These are phyloP conservation scores for Andrena trimmerana DNA, from an alignment of 2,888 invertebrate genomes.

Conservation along the genomic window DNA sequence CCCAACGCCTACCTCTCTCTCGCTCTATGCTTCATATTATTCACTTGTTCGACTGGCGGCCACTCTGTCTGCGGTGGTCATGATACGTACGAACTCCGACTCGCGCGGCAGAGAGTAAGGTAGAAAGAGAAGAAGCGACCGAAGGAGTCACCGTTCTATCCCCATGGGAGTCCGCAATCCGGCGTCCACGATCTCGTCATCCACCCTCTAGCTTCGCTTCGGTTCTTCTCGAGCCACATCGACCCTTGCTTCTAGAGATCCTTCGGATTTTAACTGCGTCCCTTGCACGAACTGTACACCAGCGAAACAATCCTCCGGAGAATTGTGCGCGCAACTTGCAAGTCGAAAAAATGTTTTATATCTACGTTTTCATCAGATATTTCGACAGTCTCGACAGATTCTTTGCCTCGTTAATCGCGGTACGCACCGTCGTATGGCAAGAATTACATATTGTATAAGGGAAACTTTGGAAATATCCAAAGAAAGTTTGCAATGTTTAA, in stretches of 20 bases:
- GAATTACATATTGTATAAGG: too few relatives aligned
- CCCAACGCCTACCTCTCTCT: not conserved
- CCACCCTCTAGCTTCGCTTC: conserved; percentile 30
- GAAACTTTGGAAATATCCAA: too few relatives aligned
- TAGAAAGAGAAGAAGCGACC: conserved; percentile 9
- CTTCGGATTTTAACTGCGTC: conserved; percentile 69
- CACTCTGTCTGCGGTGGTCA: not conserved
- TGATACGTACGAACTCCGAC: not conserved
- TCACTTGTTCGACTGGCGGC: conserved; percentile 12
- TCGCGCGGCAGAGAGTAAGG: not conserved
- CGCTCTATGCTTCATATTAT: conserved; percentile 19
- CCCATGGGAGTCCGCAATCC: conserved; percentile 67
- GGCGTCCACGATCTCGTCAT: conserved; percentile 72
- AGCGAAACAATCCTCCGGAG: conserved; percentile 53
- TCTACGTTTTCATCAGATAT: conserved; percentile 7
- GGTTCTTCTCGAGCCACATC: conserved; percentile 23
- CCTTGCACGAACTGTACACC: conserved; percentile 51
- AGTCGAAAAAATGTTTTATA: not conserved
- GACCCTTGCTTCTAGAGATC: conserved; percentile 52
- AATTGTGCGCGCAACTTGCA: conserved; percentile 31
- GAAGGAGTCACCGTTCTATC: conserved; percentile 46
- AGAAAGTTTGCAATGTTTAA: too few relatives aligned
- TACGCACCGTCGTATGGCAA: too few relatives aligned
- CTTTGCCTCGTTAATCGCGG: not conserved
- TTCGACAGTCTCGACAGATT: not conserved